These are phyloP conservation scores for Andrena bicolor DNA, from an alignment of 2,888 invertebrate genomes.

Conservation along the genomic window DNA sequence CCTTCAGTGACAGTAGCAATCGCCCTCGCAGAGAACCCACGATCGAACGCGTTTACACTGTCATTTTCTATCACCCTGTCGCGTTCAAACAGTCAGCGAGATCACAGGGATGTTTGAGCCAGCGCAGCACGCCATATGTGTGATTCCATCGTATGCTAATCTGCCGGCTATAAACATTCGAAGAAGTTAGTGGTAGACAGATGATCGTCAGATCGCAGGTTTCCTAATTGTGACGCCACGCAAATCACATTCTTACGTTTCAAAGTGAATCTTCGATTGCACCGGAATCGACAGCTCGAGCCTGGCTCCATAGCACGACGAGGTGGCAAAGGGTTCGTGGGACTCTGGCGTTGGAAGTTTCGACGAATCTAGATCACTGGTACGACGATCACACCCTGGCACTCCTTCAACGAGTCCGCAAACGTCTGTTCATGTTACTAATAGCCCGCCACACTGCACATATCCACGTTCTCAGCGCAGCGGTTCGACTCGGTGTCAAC, in stretches of 20 bases:
- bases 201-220: no score
- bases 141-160: no score
- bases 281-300: background rate
- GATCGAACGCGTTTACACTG: background rate
- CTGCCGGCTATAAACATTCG: no score
- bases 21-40: background rate
- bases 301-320: no score
- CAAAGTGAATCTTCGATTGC: no score
- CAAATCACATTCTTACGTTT: no score
- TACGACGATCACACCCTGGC: background rate
- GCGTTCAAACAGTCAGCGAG: background rate
- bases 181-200: no score
- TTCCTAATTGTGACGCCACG: no score
- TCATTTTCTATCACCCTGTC: background rate
- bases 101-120: background rate
- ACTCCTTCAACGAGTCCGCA: background rate
- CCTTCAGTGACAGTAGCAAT: conserved; percentile 1
- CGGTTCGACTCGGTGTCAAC: background rate
- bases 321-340: background rate
- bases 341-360: background rate
- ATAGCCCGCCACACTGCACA: background rate
- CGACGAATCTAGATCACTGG: background rate
- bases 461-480: background rate
- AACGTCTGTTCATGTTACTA: background rate
- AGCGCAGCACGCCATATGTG: no score